Evolutionary conservation across 2,888 invertebrate species (phyloP).

Genomic region (Mystacides longicornis): DNA sequence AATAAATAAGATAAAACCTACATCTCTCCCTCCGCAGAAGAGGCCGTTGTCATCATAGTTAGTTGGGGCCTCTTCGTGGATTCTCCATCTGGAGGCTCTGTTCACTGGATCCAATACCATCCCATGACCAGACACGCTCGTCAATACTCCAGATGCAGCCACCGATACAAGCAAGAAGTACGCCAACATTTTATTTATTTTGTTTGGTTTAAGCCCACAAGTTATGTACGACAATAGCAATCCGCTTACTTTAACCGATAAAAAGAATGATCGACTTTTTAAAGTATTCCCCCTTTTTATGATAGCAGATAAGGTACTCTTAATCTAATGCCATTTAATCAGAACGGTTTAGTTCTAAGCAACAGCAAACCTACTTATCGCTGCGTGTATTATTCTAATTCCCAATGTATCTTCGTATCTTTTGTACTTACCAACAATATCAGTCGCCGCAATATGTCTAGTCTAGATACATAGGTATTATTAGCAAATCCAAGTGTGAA

Average conservation of each 20-base stretch:
- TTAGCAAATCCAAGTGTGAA: too few relatives aligned
- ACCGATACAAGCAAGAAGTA: background rate
- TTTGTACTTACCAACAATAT: too few relatives aligned
- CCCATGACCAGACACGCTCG: constrained; percentile 38
- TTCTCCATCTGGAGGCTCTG: constrained; percentile 49
- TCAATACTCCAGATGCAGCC: background rate
- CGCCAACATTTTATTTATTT: background rate
- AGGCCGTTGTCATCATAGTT: constrained; percentile 48
- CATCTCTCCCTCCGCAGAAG: constrained; percentile 47
- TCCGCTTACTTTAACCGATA: background rate
- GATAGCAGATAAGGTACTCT: background rate
- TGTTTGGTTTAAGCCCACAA: too few relatives aligned
- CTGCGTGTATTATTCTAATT: too few relatives aligned
- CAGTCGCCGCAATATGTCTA: too few relatives aligned
- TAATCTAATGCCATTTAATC: background rate
- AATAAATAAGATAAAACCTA: constrained; percentile 28
- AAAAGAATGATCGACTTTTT: background rate
- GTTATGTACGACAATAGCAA: too few relatives aligned
- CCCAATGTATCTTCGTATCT: too few relatives aligned
- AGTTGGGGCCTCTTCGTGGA: constrained; percentile 37
- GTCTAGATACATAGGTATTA: too few relatives aligned
- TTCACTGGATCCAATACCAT: constrained; percentile 47
- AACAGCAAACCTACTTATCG: too few relatives aligned
- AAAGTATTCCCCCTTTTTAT: background rate
- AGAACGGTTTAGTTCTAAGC: too few relatives aligned